Evolutionary conservation across 2,888 invertebrate species (phyloP).

Genomic region (Drosophila basisetae): DNA sequence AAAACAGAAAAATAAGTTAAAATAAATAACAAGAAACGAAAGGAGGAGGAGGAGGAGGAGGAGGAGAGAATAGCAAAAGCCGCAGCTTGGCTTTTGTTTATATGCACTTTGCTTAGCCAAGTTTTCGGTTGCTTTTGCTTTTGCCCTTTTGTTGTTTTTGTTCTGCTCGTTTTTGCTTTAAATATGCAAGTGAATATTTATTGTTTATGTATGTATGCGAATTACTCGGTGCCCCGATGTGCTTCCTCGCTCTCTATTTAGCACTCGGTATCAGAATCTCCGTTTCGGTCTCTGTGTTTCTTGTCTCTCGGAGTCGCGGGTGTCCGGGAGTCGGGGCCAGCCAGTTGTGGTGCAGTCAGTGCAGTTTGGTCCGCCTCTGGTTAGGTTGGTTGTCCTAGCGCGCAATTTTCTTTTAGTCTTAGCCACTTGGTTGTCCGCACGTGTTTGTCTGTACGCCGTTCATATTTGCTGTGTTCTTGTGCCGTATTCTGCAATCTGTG

Average conservation of each 20-base stretch:
- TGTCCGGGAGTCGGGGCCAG: slow-evolving; percentile 49
- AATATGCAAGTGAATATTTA: slow-evolving; percentile 52
- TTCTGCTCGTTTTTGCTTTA: slow-evolving; percentile 16
- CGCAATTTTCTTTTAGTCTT: slow-evolving; percentile 47
- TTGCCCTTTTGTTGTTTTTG: slow-evolving; percentile 32
- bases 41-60: background rate
- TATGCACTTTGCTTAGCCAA: slow-evolving; percentile 64
- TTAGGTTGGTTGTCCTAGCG: slow-evolving; percentile 67
- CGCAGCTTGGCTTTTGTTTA: slow-evolving; percentile 43
- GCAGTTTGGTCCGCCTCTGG: slow-evolving; percentile 72
- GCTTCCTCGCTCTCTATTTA: slow-evolving; percentile 33
- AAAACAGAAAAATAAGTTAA: slow-evolving; percentile 8
- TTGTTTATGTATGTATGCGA: slow-evolving; percentile 53
- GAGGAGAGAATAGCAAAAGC: slow-evolving; percentile 22
- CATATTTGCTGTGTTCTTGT: slow-evolving; percentile 14
- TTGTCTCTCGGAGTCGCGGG: slow-evolving; percentile 33
- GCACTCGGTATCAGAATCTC: slow-evolving; percentile 26
- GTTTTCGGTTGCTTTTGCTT: slow-evolving; percentile 43
- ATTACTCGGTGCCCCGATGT: slow-evolving; percentile 47
- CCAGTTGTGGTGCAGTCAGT: slow-evolving; percentile 56
- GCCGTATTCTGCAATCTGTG: slow-evolving; percentile 37
- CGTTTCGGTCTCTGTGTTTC: slow-evolving; percentile 44
- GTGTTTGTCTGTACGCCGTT: slow-evolving; percentile 37
- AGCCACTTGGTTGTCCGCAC: slow-evolving; percentile 31
- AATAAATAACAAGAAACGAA: slow-evolving; percentile 21